phyloP scores from a whole-genome alignment of 2,113 vertebrate genomes.

The Brachyhypopomus occidentalis region DNA sequence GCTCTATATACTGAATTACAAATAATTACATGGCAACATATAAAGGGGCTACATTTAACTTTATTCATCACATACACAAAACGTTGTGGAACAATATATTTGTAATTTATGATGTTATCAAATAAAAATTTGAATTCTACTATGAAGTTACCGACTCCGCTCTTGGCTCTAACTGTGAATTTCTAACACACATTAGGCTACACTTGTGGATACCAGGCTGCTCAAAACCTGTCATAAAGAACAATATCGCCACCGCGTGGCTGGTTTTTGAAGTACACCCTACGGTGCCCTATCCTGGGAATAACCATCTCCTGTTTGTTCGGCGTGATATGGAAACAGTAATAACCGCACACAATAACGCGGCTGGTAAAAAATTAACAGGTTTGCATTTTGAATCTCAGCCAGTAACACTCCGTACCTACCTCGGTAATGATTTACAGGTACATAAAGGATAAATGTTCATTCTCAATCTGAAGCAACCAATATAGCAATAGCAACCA shows the following conservation, averaged over 20 bases:
- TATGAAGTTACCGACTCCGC: background rate
- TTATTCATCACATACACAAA: constrained; percentile 45
- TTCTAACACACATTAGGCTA: background rate
- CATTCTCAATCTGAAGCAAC: no score
- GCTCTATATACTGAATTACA: background rate
- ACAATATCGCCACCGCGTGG: constrained; percentile 22
- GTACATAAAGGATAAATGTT: no score
- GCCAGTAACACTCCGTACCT: no score
- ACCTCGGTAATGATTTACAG: no score
- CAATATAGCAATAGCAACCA: no score
- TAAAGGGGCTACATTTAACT: constrained; percentile 52
- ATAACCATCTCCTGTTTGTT: no score
- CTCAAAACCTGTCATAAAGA: background rate
- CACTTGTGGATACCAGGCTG: background rate
- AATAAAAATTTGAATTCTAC: constrained; percentile 72
- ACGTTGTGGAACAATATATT: constrained; percentile 60
- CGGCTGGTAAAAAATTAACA: no score
- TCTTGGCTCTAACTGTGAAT: background rate
- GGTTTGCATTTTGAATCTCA: no score
- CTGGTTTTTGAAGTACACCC: background rate
- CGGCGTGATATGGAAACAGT: no score
- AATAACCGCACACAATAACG: no score
- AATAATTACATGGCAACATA: constrained; percentile 8
- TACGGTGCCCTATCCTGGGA: no score
- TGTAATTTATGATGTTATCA: constrained; percentile 72